These are phyloP conservation scores for Eudasyphora cyanicolor DNA, from an alignment of 2,888 invertebrate species.

Conservation along the genomic window DNA sequence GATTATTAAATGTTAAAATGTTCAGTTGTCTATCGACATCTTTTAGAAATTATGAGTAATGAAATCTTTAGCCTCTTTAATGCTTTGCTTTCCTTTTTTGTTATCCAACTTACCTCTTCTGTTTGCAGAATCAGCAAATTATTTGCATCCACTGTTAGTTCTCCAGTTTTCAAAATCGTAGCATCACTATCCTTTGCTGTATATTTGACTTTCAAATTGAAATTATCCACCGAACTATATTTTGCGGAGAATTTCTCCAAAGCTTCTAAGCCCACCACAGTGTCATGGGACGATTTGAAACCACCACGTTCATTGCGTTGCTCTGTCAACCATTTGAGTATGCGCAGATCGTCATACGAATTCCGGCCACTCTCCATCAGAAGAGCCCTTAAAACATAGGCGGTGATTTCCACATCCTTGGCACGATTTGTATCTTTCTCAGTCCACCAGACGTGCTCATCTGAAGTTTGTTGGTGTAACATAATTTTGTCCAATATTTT, in stretches of 20 bases:
- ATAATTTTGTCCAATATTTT: conserved; percentile 81
- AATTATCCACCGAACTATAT: conserved; percentile 75
- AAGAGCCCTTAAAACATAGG: conserved; percentile 89
- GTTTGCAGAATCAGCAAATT: conserved; percentile 27
- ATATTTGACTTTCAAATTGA: conserved; percentile 35
- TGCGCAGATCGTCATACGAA: conserved; percentile 77
- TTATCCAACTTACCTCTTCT: conserved; percentile 28
- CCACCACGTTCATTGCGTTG: conserved; percentile 85
- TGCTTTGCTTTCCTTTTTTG: too few relatives aligned
- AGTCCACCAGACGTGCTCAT: conserved; percentile 89
- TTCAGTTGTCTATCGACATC: too few relatives aligned
- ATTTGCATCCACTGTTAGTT: not conserved
- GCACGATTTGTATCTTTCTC: conserved; percentile 80
- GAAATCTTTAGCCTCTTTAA: too few relatives aligned
- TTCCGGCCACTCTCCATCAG: conserved; percentile 67
- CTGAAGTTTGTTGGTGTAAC: conserved; percentile 80
- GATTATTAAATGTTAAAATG: too few relatives aligned
- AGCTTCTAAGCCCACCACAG: conserved; percentile 86
- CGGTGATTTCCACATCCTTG: conserved; percentile 87
- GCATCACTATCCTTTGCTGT: conserved; percentile 5
- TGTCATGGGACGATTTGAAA: conserved; percentile 87
- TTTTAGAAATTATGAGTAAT: too few relatives aligned
- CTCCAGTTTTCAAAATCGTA: not conserved
- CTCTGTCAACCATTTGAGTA: conserved; percentile 86
- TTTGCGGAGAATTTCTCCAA: conserved; percentile 83